Percentiles rank a stretch among this genome's conserved stretches.
These are phyloP conservation scores for Oenanthe melanoleuca DNA, from an alignment of 2,113 vertebrate species.

Conservation along the genomic window DNA sequence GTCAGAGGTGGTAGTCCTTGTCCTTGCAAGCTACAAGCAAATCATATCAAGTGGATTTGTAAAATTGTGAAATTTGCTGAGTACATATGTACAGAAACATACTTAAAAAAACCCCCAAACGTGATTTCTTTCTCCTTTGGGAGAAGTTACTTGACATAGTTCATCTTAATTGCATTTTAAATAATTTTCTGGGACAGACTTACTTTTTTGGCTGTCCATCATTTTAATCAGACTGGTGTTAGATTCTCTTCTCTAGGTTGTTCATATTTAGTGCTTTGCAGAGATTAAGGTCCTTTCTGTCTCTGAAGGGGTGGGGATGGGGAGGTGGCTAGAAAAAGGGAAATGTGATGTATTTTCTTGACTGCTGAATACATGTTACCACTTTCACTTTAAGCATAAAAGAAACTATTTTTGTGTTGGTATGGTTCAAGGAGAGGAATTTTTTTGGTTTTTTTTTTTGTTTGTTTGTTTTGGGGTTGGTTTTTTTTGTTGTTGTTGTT, in stretches of 20 bases:
- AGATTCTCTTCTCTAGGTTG: neutral
- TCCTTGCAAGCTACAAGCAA: neutral
- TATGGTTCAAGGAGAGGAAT: neutral
- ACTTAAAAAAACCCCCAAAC: neutral
- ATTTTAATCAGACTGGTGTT: neutral
- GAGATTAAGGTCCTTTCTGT: neutral
- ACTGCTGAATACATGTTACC: neutral
- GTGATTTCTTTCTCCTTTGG: neutral
- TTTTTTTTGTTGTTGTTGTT: no score
- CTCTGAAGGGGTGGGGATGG: neutral
- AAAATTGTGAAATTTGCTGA: neutral
- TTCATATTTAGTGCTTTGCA: neutral
- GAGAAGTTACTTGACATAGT: neutral
- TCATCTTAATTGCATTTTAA: neutral
- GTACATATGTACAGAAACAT: rapidly evolving
- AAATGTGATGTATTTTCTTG: neutral
- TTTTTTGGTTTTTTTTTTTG: neutral
- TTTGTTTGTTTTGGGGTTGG: no score
- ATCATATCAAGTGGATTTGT: rapidly evolving
- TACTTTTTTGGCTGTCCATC: neutral
- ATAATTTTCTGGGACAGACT: neutral
- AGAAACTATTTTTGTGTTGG: neutral
- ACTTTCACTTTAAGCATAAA: neutral
- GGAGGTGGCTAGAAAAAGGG: neutral
- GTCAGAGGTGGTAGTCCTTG: neutral